A percentile compares a stretch with the other conserved stretches of the same genome.
These are phyloP conservation scores for Mustela nigripes DNA, from an alignment of 2,113 vertebrate species.

Conservation along the genomic window DNA sequence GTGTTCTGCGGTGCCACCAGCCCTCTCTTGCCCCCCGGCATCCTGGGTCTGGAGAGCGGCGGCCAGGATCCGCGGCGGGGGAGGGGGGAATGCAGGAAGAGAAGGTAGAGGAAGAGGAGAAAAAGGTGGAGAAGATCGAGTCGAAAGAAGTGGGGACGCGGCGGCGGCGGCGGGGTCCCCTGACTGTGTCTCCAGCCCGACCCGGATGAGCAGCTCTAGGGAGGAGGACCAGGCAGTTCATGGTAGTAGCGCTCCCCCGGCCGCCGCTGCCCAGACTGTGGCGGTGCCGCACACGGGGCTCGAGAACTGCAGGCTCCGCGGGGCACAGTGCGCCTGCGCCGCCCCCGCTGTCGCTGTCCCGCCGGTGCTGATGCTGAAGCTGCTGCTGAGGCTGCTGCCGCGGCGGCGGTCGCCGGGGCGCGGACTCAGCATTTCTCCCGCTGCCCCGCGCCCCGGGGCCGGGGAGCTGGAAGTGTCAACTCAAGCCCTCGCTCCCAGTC, in stretches of 20 bases:
- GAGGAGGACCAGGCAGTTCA: conserved; percentile 90
- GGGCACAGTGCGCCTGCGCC: conserved; percentile 85
- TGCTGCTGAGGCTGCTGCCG: conserved; percentile 56
- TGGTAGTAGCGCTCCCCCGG: conserved; percentile 91
- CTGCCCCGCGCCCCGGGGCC: conserved; percentile 2
- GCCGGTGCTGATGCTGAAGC: conserved; percentile 71
- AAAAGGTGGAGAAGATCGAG: conserved; percentile 72
- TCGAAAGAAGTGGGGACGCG: conserved; percentile 74
- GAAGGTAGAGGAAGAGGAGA: conserved; percentile 75
- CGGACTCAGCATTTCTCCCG: conserved; percentile 71
- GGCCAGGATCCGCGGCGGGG: conserved; percentile 87
- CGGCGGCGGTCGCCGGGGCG: conserved; percentile 18
- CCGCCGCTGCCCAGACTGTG: conserved; percentile 86
- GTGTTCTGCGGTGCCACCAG: conserved; percentile 99
- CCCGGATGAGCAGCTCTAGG: conserved; percentile 89
- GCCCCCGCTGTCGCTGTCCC: conserved; percentile 86
- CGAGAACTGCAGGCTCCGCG: conserved; percentile 84
- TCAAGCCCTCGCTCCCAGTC: not conserved
- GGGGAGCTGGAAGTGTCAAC: not conserved
- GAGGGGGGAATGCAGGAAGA: conserved; percentile 82
- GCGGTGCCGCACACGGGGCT: conserved; percentile 84
- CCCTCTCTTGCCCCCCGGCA: conserved; percentile 99
- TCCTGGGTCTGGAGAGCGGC: conserved; percentile 92
- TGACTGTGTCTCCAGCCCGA: conserved; percentile 85
- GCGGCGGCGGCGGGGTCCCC: conserved; percentile 80